Evolutionary conservation across 2,797 vertebrate species (phyloP).

Genomic region (Falco rusticolus): DNA sequence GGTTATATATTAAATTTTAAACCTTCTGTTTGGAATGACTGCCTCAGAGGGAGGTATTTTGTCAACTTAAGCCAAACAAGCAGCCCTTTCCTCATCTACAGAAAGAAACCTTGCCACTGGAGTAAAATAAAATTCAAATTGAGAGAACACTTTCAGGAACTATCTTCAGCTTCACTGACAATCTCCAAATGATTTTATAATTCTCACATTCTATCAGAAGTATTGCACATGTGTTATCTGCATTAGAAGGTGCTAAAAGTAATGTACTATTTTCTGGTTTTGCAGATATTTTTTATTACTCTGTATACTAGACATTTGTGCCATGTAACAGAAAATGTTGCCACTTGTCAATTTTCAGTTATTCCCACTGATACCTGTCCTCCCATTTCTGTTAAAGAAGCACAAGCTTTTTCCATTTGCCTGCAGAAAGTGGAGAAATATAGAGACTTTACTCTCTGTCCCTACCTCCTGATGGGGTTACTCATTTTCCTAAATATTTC

Average conservation of each 20-base stretch:
- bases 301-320: neutral
- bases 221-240: neutral
- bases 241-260: neutral
- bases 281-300: neutral
- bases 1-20: neutral
- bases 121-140: neutral
- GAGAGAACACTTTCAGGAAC: neutral
- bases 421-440: neutral
- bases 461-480: neutral
- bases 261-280: neutral
- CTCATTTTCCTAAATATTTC: neutral
- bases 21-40: neutral
- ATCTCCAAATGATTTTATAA: neutral
- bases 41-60: neutral
- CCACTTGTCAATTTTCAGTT: neutral
- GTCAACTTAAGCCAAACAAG: neutral
- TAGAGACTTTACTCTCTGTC: neutral
- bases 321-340: neutral
- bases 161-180: neutral
- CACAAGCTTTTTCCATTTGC: neutral
- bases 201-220: neutral
- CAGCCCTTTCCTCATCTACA: neutral
- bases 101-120: neutral
- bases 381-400: neutral
- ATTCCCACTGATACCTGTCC: neutral